These are phyloP conservation scores for Synergus laeviventris DNA, from an alignment of 2,888 invertebrate genomes.

Conservation along the genomic window DNA sequence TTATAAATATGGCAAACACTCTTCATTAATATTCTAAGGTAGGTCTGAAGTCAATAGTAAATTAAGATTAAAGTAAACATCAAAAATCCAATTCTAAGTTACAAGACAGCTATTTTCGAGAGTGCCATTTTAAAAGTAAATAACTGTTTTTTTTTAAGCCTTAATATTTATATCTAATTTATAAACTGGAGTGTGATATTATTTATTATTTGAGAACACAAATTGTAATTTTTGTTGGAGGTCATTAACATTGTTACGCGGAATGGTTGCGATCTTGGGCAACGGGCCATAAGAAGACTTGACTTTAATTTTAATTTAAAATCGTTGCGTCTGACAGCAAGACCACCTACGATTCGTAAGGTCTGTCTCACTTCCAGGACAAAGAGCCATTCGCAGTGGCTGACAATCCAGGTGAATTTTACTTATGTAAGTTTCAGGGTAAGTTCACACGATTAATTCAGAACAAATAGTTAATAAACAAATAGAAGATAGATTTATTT, in stretches of 20 bases:
- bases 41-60: background rate
- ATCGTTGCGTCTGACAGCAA: conserved; percentile 68
- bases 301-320: conserved; percentile 75
- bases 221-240: conserved; percentile 65
- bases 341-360: conserved; percentile 73
- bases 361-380: conserved; percentile 16
- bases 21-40: background rate
- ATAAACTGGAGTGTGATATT: too few relatives aligned
- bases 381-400: conserved; percentile 17
- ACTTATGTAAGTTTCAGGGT: too few relatives aligned
- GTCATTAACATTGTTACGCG: conserved; percentile 72
- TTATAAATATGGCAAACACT: background rate
- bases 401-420: conserved; percentile 43
- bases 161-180: too few relatives aligned
- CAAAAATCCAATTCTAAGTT: background rate
- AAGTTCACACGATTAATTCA: conserved; percentile 1
- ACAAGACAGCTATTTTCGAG: too few relatives aligned
- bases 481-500: too few relatives aligned
- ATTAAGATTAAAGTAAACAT: background rate
- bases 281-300: conserved; percentile 67
- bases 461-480: too few relatives aligned
- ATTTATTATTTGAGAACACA: conserved; percentile 41
- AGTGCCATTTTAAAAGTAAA: too few relatives aligned
- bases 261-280: conserved; percentile 66
- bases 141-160: too few relatives aligned